Evolutionary conservation across 2,888 invertebrate species (phyloP).

Genomic region (Amorpha juglandis): DNA sequence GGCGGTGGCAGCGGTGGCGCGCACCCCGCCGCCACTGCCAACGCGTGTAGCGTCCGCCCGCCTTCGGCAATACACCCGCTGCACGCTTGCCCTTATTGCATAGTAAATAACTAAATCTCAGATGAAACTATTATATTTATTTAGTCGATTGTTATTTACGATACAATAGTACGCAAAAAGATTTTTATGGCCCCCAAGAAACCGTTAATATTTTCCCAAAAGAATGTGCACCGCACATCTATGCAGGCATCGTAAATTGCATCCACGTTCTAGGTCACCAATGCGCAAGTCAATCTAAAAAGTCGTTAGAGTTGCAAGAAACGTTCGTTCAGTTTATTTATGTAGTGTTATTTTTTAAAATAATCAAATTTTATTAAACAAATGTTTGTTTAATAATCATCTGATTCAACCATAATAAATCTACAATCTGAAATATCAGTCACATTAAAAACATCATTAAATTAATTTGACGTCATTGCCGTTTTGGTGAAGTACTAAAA

Average conservation of each 20-base stretch:
- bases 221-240: not conserved
- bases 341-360: not conserved
- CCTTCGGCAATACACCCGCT: conserved; percentile 45
- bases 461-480: conserved; percentile 41
- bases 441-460: conserved; percentile 40
- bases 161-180: not conserved
- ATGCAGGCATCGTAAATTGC: conserved; percentile 34
- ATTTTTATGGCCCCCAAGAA: not conserved
- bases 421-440: conserved; percentile 28
- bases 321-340: conserved; percentile 33
- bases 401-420: not conserved
- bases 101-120: not conserved
- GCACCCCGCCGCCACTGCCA: conserved; percentile 74
- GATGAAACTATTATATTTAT: not conserved
- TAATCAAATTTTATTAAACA: not conserved
- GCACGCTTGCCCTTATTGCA: conserved; percentile 49
- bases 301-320: conserved; percentile 33
- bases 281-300: conserved; percentile 50
- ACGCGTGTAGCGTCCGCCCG: conserved; percentile 43
- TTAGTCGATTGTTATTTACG: not conserved
- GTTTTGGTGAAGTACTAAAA: conserved; percentile 42
- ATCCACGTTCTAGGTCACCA: conserved; percentile 47
- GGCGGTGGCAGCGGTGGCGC: conserved; percentile 60
- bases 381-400: no score
- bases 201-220: not conserved